Percentiles rank a stretch among this genome's conserved stretches.
These are phyloP conservation scores for Potamarius usumacintae DNA, from an alignment of 2,113 vertebrate genomes.

Conservation along the genomic window DNA sequence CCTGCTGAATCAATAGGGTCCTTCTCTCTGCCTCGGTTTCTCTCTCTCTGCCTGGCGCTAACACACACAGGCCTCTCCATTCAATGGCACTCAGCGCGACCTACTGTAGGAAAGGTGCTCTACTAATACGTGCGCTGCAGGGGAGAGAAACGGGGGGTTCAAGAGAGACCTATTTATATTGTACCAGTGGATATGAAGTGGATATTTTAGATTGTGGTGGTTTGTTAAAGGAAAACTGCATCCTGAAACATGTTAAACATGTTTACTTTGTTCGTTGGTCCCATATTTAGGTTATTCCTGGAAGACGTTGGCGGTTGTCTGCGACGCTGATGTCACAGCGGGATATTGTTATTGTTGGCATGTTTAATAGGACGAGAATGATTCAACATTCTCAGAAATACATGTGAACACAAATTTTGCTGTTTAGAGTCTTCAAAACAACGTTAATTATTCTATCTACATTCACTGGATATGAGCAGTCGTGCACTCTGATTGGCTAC, in stretches of 20 bases:
- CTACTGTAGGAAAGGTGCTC: constrained; percentile 43
- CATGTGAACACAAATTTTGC: too few relatives aligned
- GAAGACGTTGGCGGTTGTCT: background rate
- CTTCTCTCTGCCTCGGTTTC: constrained; percentile 45
- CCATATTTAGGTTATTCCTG: background rate
- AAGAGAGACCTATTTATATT: constrained; percentile 33
- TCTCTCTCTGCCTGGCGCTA: constrained; percentile 66
- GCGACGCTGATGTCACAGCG: background rate
- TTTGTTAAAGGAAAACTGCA: background rate
- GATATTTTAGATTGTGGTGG: constrained; percentile 5
- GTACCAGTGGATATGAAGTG: constrained; percentile 18
- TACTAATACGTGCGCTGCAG: constrained; percentile 41
- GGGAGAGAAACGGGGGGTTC: constrained; percentile 1
- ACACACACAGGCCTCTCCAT: constrained; percentile 67
- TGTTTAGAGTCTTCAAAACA: too few relatives aligned
- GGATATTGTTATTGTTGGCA: background rate
- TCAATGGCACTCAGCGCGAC: constrained; percentile 46
- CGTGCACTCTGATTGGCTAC: too few relatives aligned
- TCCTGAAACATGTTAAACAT: background rate
- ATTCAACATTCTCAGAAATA: background rate
- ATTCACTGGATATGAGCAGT: too few relatives aligned
- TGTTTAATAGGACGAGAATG: background rate
- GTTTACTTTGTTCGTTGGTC: background rate
- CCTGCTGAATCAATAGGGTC: constrained; percentile 58
- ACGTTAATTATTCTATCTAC: too few relatives aligned